Conservation (phyloP, 2,888 invertebrate genomes). For the Hirtodrosophila histrioides region DNA sequence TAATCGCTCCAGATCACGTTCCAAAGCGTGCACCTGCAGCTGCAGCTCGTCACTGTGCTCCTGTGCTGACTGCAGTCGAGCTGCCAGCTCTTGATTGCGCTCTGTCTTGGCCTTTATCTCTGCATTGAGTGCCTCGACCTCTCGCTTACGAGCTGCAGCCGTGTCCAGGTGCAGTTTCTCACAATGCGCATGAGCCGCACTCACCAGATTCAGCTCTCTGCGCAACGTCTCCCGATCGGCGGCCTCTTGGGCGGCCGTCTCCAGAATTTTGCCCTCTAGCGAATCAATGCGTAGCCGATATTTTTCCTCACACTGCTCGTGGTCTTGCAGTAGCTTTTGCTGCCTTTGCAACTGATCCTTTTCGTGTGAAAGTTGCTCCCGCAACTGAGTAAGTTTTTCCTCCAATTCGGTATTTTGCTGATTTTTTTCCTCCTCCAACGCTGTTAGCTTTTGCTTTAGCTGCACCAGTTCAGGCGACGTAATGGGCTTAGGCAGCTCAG, state of each 20-base stretch:
- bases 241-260: constrained; percentile 69
- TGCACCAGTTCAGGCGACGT: constrained; percentile 67
- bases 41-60: constrained; percentile 82
- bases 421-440: constrained; percentile 61
- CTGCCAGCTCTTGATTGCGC: constrained; percentile 81
- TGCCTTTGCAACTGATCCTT: constrained; percentile 76
- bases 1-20: constrained; percentile 82
- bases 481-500: constrained; percentile 76
- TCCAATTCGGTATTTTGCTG: constrained; percentile 46
- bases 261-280: constrained; percentile 74
- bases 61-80: constrained; percentile 67
- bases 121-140: constrained; percentile 86
- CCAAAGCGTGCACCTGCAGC: constrained; percentile 85
- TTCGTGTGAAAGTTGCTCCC: constrained; percentile 77
- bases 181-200: constrained; percentile 83
- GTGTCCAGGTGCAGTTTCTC: constrained; percentile 78
- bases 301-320: constrained; percentile 75
- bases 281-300: constrained; percentile 70
- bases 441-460: constrained; percentile 81
- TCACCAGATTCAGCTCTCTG: constrained; percentile 84
- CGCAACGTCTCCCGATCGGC: constrained; percentile 84
- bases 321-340: constrained; percentile 74
- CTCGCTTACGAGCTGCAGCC: constrained; percentile 85
- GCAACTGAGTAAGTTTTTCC: constrained; percentile 61
- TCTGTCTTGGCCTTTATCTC: constrained; percentile 87